Evolutionary conservation across 1,140 invertebrate species (phyloP).

Genomic region (Leptoteleia sp.): DNA sequence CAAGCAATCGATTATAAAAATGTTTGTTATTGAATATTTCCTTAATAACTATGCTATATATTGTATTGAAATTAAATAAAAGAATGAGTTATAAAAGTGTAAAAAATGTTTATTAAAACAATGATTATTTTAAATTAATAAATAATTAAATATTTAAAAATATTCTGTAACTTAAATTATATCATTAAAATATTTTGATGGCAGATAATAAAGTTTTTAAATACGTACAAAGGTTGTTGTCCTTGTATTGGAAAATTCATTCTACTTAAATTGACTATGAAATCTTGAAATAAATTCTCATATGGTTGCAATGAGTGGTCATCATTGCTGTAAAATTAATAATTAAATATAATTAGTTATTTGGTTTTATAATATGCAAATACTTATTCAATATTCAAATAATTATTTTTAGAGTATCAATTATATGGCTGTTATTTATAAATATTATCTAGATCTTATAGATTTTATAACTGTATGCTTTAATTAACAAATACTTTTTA

Average conservation of each 20-base stretch:
- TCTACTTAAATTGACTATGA: conserved; percentile 82
- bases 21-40: background rate
- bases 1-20: conserved; percentile 26
- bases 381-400: too few relatives aligned
- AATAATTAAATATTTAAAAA: too few relatives aligned
- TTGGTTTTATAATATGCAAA: background rate
- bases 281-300: conserved; percentile 83
- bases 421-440: too few relatives aligned
- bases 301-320: conserved; percentile 58
- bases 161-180: too few relatives aligned
- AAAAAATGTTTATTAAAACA: too few relatives aligned
- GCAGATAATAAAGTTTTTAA: background rate
- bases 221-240: conserved; percentile 79
- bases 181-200: too few relatives aligned
- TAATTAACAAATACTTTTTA: too few relatives aligned
- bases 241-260: conserved; percentile 73
- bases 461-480: too few relatives aligned
- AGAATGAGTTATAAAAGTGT: too few relatives aligned
- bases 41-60: background rate
- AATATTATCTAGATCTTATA: too few relatives aligned
- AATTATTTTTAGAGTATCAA: too few relatives aligned
- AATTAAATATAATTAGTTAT: conserved; percentile 10
- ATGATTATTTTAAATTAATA: too few relatives aligned
- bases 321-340: conserved; percentile 43
- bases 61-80: background rate